Percentiles rank a stretch among this genome's conserved stretches.
These are phyloP conservation scores for Campopleginae sp. DNA, from an alignment of 2,888 invertebrate species.

Conservation along the genomic window DNA sequence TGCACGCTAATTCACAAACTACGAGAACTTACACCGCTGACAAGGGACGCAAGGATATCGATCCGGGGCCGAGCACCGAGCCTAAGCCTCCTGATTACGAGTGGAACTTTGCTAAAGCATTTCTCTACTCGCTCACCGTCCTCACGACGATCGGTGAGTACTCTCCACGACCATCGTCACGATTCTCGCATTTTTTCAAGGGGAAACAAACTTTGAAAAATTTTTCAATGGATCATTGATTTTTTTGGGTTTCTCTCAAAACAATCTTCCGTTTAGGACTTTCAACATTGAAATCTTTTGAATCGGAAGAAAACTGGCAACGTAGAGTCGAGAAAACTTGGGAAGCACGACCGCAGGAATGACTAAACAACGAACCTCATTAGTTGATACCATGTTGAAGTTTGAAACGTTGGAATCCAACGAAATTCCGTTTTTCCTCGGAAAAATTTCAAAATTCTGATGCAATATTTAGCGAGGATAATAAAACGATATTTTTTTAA, in stretches of 20 bases:
- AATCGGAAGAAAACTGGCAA: neutral
- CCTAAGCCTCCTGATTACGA: conserved; percentile 87
- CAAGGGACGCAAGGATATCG: conserved; percentile 67
- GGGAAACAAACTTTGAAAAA: neutral
- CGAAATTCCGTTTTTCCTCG: too few species aligned
- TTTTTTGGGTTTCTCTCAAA: neutral
- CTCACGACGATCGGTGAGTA: conserved; percentile 95
- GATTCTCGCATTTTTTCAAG: neutral
- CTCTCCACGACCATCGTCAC: neutral
- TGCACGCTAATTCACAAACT: conserved; percentile 86
- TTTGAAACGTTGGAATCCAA: too few species aligned
- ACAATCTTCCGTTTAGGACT: neutral
- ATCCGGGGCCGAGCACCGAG: conserved; percentile 76
- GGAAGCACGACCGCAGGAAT: neutral
- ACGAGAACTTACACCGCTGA: conserved; percentile 83
- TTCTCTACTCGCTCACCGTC: conserved; percentile 97
- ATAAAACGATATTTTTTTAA: too few species aligned
- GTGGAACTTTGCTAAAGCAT: conserved; percentile 95
- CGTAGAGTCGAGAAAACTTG: neutral
- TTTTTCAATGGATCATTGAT: neutral
- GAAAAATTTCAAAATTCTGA: too few species aligned
- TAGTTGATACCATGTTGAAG: too few species aligned
- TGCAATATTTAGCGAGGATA: too few species aligned
- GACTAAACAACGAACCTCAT: neutral
- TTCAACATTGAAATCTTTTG: neutral